phyloP scores from a whole-genome alignment of 2,113 vertebrate genomes.

The Ctenomys sociabilis region DNA sequence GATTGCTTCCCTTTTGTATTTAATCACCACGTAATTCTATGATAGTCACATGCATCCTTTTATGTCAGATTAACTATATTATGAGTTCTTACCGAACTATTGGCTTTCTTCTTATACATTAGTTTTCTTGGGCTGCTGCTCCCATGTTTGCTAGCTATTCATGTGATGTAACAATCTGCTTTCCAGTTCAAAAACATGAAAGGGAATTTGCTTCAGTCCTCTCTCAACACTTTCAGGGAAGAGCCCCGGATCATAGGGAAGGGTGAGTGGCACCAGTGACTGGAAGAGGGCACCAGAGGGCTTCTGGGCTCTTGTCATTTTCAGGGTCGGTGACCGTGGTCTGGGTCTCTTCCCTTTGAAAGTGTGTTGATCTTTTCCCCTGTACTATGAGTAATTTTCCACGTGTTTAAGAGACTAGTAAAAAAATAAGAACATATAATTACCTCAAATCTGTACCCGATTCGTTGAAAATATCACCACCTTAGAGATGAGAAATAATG shows the following conservation, averaged over 20 bases:
- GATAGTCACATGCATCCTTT: neutral
- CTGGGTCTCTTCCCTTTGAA: neutral
- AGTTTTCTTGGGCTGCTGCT: neutral
- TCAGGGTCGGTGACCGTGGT: neutral
- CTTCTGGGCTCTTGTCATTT: neutral
- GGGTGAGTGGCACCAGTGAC: neutral
- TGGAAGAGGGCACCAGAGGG: neutral
- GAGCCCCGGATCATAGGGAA: neutral
- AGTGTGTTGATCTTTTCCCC: neutral
- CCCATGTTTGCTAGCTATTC: neutral
- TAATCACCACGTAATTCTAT: neutral
- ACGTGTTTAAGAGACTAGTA: neutral
- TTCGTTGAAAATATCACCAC: neutral
- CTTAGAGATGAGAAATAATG: slow-evolving; percentile 14
- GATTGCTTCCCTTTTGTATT: neutral
- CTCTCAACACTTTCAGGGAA: neutral
- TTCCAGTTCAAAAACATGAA: neutral
- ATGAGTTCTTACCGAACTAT: slow-evolving; percentile 1
- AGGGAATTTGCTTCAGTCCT: neutral
- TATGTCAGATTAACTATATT: neutral
- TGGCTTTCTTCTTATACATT: neutral
- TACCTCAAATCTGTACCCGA: neutral
- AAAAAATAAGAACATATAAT: slow-evolving; percentile 33
- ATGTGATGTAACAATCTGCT: neutral
- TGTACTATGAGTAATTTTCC: neutral